These are phyloP conservation scores for Osmerus mordax DNA, from an alignment of 2,113 vertebrate species.

Conservation along the genomic window DNA sequence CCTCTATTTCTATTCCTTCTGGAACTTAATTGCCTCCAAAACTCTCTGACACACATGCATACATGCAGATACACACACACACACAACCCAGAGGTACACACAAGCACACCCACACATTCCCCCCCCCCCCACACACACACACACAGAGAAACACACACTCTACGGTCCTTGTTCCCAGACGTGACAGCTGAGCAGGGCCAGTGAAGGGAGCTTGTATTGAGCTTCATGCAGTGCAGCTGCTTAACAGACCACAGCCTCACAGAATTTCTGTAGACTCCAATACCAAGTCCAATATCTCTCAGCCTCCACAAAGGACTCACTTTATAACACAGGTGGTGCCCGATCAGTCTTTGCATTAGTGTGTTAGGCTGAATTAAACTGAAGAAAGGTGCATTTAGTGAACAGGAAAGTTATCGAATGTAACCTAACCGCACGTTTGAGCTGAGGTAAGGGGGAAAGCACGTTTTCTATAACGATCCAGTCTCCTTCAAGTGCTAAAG, in stretches of 20 bases:
- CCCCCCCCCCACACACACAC: constrained; percentile 18
- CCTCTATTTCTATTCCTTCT: constrained; percentile 36
- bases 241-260: constrained; percentile 70
- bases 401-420: too few species aligned
- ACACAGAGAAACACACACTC: not conserved
- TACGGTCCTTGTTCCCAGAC: constrained; percentile 28
- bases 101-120: not conserved
- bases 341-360: too few species aligned
- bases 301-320: not conserved
- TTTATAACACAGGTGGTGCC: not conserved
- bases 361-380: too few species aligned
- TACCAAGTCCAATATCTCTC: constrained; percentile 50
- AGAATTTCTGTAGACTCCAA: constrained; percentile 68
- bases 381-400: too few species aligned
- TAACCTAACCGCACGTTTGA: too few species aligned
- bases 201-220: constrained; percentile 62
- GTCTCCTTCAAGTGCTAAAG: too few species aligned
- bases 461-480: too few species aligned
- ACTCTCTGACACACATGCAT: not conserved
- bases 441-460: too few species aligned
- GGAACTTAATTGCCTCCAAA: constrained; percentile 28
- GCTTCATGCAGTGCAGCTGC: constrained; percentile 66
- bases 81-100: constrained; percentile 1
- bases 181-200: constrained; percentile 40
- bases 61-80: not conserved